Evolutionary conservation across 2,797 vertebrate genomes (phyloP), one percentile per base, ranked within the genome.

Genomic region (Euthynnus affinis): DNA sequence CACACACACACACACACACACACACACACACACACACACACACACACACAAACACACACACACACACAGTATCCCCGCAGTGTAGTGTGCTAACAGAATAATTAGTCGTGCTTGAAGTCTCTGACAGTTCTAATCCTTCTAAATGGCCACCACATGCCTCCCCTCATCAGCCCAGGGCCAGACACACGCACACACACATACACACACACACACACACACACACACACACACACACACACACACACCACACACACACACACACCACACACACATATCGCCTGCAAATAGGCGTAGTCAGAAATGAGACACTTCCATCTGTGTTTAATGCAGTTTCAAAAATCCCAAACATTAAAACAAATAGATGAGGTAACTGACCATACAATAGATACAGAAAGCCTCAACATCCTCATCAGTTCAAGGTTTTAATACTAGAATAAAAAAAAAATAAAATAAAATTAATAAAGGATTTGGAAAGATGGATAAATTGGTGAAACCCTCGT

Each of bases 71-170:
- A 73, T 86, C 86, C 73, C 87, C 46, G 71, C 85, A 90, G 88
- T 87, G 80, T 87, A 81, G 87, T 90, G 91, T 90, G 86, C 86
- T 91, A 93, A 92, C 92, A 89, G 89, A 89, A 93, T 93, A 92
- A 93, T 96, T 96, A 95, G 93, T 94, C 72, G 92, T 88, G 95
- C 95, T 96, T 95, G 46, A 93, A 92, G 95, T 93, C 61, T 94
- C 89, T 95, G 94, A 95, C 95, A 95, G 94, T 94, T 95, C 91
- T 94, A 95, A 92, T 95, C 94, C 87, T 92, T 89, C 91, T 96
- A 96, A 93, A 96, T 91, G 90, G 95, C 40, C 71, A 92, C 91
- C 94, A 95, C 94, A 95, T 95, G 93, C 91, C 94, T 92, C 87
- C 81, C 89, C 93, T 94, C 93, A 90, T 90, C 93, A 92, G 89